These are phyloP conservation scores for Pterobdella sp. DNA, from an alignment of 2,888 invertebrate genomes.

Conservation along the genomic window DNA sequence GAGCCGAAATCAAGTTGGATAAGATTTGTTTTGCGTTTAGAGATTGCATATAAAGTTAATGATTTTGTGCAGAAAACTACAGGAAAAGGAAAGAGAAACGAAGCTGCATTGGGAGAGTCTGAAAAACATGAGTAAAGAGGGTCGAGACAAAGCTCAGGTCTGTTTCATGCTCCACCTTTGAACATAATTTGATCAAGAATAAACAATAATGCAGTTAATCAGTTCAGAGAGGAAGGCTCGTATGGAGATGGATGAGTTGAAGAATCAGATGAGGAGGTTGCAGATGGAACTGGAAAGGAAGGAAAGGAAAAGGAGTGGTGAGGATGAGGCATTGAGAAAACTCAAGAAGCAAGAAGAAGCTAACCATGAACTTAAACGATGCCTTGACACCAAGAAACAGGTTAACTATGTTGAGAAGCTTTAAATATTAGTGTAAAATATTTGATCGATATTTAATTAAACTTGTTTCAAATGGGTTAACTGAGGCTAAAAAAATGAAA, in stretches of 20 bases:
- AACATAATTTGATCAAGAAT: not conserved
- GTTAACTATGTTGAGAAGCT: conserved; percentile 43
- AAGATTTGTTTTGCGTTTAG: not conserved
- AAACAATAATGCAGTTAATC: conserved; percentile 57
- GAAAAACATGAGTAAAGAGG: conserved; percentile 92
- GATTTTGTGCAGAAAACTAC: conserved; percentile 47
- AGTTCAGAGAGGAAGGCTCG: conserved; percentile 83
- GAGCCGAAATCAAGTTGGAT: conserved; percentile 79
- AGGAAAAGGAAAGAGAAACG: conserved; percentile 81
- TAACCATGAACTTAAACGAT: conserved; percentile 81
- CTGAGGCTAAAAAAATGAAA: not conserved
- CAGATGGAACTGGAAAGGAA: conserved; percentile 83
- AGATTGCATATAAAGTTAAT: no score
- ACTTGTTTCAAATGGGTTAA: no score
- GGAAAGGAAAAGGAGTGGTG: conserved; percentile 79
- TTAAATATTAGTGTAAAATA: not conserved
- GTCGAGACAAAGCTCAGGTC: conserved; percentile 85
- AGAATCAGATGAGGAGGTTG: conserved; percentile 49
- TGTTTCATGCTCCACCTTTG: not conserved
- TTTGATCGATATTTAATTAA: not conserved
- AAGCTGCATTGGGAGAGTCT: conserved; percentile 90
- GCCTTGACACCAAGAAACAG: conserved; percentile 66
- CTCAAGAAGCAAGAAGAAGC: conserved; percentile 89
- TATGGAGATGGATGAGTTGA: conserved; percentile 79
- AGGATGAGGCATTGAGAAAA: conserved; percentile 86